These are phyloP conservation scores for Ageneiosus marmoratus DNA, from an alignment of 2,113 vertebrate genomes.

Conservation along the genomic window DNA sequence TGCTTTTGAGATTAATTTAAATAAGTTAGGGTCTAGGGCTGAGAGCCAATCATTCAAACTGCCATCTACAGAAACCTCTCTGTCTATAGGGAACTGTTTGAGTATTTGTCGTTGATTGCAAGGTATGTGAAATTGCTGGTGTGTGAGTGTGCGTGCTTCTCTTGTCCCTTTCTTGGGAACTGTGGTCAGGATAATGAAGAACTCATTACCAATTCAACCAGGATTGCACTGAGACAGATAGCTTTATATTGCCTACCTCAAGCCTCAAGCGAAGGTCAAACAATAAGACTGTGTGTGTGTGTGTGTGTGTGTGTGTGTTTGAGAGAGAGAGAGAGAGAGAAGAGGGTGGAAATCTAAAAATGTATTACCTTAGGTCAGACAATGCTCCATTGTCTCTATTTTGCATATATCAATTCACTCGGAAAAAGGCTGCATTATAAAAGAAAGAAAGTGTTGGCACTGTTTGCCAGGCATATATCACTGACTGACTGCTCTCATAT, in stretches of 20 bases:
- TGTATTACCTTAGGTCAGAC: constrained; percentile 31
- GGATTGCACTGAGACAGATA: constrained; percentile 66
- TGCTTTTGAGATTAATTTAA: not conserved
- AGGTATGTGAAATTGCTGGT: not conserved
- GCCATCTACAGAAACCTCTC: constrained; percentile 19
- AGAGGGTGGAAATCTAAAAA: constrained; percentile 27
- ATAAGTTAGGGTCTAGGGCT: not conserved
- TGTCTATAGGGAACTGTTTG: constrained; percentile 13
- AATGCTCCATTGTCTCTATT: constrained; percentile 33
- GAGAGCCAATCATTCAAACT: constrained; percentile 30
- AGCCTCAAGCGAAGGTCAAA: constrained; percentile 53
- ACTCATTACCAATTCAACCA: constrained; percentile 76
- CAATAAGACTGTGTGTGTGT: constrained; percentile 27
- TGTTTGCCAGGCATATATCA: constrained; percentile 15
- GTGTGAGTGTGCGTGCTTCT: not conserved
- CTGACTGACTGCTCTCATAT: constrained; percentile 36
- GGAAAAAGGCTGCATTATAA: constrained; percentile 23
- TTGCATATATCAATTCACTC: constrained; percentile 20
- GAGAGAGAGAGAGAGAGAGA: constrained; percentile 1
- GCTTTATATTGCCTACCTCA: constrained; percentile 65
- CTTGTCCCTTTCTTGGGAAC: constrained; percentile 60
- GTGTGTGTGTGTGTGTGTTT: constrained; percentile 7
- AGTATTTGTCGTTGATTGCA: constrained; percentile 13
- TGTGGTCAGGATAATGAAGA: constrained; percentile 74
- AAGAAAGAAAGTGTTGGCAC: not conserved